Base-by-base conservation (phyloP, 2,113 vertebrate species). In the Coryphaenoides rupestris region DNA sequence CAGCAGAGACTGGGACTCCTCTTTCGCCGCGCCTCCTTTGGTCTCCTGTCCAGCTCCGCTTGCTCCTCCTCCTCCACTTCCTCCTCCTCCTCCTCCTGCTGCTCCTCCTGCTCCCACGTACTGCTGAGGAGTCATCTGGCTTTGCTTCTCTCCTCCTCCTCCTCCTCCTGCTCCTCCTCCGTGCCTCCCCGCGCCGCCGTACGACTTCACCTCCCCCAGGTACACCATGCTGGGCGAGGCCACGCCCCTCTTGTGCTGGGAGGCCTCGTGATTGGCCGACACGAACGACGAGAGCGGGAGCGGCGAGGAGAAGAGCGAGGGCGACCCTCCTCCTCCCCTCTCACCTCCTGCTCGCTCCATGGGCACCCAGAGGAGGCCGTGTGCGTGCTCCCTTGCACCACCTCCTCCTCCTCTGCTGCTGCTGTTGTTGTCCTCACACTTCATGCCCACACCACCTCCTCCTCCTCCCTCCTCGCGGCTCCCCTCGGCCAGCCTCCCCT, bases 1-100 rank as follows among this genome's bases (percentile, higher is more conserved):
- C 84, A 99, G 68, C 65, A 99, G 91, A n/a, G 96, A 98, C 82
- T 98, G 96, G 24, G 96, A 97, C 78, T 99, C 96, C 0, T 99
- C 97, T 89, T 98, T 99, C 47, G 90, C 68, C 10, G 79, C 56
- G 65, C 80, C 80, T 68, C 81, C 86, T 74, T 88, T 88, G 4
- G 68, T 70, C 66, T 96, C 89, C 93, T 98, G 92, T 63, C 87
- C 53, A 93, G 91, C 84, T 84, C 1, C 91, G 3, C 77, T 92
- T 86, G 84, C 93, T 88, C 50, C 69, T 28, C 60, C 88, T 69
- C 58, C 78, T 70, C n/a, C n/a, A n/a, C n/a, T n/a, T n/a, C n/a
- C n/a, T n/a, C n/a, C n/a, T n/a, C n/a, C n/a, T n/a, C n/a, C n/a
- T n/a, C n/a, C n/a, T n/a, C n/a, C n/a, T n/a, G n/a, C n/a, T n/a